A percentile compares a stretch with the other conserved stretches of the same genome.
These are phyloP conservation scores for Seriola aureovittata DNA, from an alignment of 2,113 vertebrate species.

Conservation along the genomic window DNA sequence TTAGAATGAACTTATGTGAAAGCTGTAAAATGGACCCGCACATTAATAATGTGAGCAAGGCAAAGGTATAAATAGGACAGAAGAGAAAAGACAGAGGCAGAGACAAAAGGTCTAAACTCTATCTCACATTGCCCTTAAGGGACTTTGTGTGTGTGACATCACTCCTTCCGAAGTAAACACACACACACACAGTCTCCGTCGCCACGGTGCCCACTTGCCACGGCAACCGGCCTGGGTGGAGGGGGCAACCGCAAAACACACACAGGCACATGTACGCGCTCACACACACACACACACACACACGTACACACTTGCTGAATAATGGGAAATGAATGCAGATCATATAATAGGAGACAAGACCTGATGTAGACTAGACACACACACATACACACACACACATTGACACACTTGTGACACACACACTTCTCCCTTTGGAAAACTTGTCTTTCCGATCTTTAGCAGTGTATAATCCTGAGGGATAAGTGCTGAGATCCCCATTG, in stretches of 20 bases:
- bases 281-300: slow-evolving; percentile 16
- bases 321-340: slow-evolving; percentile 46
- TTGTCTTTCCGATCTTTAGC: slow-evolving; percentile 66
- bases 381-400: slow-evolving; percentile 33
- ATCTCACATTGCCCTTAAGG: slow-evolving; percentile 73
- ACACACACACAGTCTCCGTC: slow-evolving; percentile 76
- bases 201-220: slow-evolving; percentile 75
- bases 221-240: slow-evolving; percentile 70
- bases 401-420: slow-evolving; percentile 4
- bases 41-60: neutral
- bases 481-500: slow-evolving; percentile 58
- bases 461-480: slow-evolving; percentile 67
- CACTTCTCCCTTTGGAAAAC: slow-evolving; percentile 57
- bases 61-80: slow-evolving; percentile 29
- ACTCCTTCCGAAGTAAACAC: slow-evolving; percentile 84
- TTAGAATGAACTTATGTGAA: neutral
- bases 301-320: slow-evolving; percentile 28
- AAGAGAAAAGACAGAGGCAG: slow-evolving; percentile 36
- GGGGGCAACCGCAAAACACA: slow-evolving; percentile 74
- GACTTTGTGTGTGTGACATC: slow-evolving; percentile 80
- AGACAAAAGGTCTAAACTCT: slow-evolving; percentile 68
- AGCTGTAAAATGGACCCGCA: neutral
- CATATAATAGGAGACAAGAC: slow-evolving; percentile 40
- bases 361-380: slow-evolving; percentile 23
- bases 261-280: slow-evolving; percentile 26